Conservation (phyloP, 2,797 vertebrate genomes). For the Rhadinocentrus ornatus region DNA sequence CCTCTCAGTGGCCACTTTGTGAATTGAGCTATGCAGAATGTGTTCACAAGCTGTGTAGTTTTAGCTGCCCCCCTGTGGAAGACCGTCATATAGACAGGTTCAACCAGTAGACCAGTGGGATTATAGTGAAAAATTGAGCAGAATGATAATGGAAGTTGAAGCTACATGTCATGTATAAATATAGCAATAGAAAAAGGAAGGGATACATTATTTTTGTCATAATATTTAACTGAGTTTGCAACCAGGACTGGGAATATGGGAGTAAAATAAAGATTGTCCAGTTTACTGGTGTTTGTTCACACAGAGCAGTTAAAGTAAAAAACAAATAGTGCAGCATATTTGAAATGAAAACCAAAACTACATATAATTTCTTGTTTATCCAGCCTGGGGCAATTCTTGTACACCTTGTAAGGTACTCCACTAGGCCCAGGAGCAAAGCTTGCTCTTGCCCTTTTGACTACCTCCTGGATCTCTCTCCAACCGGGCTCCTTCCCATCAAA, state of each 20-base stretch:
- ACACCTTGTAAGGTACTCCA: too few relatives aligned
- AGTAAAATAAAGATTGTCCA: background rate
- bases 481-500: too few relatives aligned
- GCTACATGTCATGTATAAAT: background rate
- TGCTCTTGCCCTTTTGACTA: too few relatives aligned
- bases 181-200: background rate
- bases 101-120: background rate
- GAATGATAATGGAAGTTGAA: background rate
- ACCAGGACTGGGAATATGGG: background rate
- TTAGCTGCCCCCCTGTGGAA: slow-evolving; percentile 43
- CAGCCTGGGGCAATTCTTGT: too few relatives aligned
- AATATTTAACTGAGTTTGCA: background rate
- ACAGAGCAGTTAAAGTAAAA: background rate
- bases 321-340: background rate
- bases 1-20: slow-evolving; percentile 50
- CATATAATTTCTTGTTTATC: background rate
- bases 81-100: background rate
- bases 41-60: background rate
- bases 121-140: background rate
- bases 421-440: too few relatives aligned
- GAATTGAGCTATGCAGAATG: slow-evolving; percentile 17
- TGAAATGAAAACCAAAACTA: background rate
- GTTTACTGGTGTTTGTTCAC: background rate
- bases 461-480: too few relatives aligned
- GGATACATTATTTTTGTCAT: background rate